phyloP scores from a whole-genome alignment of 2,888 invertebrate species.

The Agriopis leucophaearia region DNA sequence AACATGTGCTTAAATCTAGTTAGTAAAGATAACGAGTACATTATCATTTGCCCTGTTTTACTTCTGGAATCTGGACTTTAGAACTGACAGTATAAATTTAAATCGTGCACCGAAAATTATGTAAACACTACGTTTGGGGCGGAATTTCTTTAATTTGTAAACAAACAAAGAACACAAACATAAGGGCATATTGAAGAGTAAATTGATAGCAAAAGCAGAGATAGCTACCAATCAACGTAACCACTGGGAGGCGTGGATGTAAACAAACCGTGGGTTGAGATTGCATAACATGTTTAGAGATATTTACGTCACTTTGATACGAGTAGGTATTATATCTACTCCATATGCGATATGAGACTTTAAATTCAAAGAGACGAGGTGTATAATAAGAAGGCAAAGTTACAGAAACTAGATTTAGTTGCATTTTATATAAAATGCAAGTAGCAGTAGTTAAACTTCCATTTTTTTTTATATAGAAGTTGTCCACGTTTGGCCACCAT shows the following conservation, averaged over 20 bases:
- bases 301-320: conserved; percentile 9
- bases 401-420: background rate
- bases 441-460: background rate
- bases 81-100: too few species aligned
- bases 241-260: conserved; percentile 47
- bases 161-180: background rate
- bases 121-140: too few species aligned
- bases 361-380: background rate
- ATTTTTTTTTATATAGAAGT: background rate
- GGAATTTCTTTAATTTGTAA: background rate
- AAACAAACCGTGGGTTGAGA: conserved; percentile 51
- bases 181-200: conserved; percentile 42
- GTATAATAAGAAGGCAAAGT: background rate
- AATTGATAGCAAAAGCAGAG: conserved; percentile 30
- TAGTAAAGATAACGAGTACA: conserved; percentile 4
- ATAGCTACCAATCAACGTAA: conserved; percentile 39
- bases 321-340: background rate
- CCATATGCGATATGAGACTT: conserved; percentile 6
- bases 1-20: background rate
- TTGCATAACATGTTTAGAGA: conserved; percentile 36
- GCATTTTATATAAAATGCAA: background rate
- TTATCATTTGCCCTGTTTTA: background rate
- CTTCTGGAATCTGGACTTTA: background rate
- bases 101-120: too few species aligned
- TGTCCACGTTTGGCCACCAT: too few species aligned